These are phyloP conservation scores for Mylabris sibirica DNA, from an alignment of 2,888 invertebrate genomes.

Conservation along the genomic window DNA sequence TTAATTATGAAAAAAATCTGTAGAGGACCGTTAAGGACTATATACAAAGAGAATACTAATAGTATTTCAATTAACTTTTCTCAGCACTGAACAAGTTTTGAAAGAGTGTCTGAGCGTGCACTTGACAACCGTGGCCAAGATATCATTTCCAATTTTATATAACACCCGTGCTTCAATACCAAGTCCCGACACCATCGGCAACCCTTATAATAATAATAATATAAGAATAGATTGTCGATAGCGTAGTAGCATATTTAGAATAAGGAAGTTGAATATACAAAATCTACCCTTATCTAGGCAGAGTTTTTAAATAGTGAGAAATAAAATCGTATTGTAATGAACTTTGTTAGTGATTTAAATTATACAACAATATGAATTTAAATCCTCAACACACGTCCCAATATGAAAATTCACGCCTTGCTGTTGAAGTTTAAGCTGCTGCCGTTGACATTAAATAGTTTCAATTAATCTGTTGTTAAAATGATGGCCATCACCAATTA, in stretches of 20 bases:
- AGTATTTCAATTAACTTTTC: constrained; percentile 59
- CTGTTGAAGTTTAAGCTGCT: constrained; percentile 49
- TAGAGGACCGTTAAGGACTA: constrained; percentile 48
- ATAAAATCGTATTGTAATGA: neutral
- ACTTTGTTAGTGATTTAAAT: neutral
- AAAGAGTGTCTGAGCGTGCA: constrained; percentile 56
- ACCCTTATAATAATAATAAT: constrained; percentile 51
- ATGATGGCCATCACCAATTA: neutral
- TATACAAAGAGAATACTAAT: constrained; percentile 57
- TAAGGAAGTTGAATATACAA: neutral
- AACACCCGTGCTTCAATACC: constrained; percentile 55
- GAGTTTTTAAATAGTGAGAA: too few species aligned
- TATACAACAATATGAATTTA: constrained; percentile 14
- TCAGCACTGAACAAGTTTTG: constrained; percentile 53
- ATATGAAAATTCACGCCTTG: constrained; percentile 24
- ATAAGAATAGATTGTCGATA: constrained; percentile 14
- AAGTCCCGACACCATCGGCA: constrained; percentile 60
- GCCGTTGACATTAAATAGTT: constrained; percentile 54
- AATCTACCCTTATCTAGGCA: neutral
- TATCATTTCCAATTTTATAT: constrained; percentile 60
- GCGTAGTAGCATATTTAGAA: neutral
- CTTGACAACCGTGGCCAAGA: constrained; percentile 57
- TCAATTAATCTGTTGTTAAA: constrained; percentile 44
- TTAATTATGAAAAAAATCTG: constrained; percentile 56
- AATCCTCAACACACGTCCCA: constrained; percentile 22